A percentile compares a stretch with the other conserved stretches of the same genome.
Evolutionary conservation across 2,797 vertebrate genomes (phyloP).

Genomic region (Tenualosa ilisha): DNA sequence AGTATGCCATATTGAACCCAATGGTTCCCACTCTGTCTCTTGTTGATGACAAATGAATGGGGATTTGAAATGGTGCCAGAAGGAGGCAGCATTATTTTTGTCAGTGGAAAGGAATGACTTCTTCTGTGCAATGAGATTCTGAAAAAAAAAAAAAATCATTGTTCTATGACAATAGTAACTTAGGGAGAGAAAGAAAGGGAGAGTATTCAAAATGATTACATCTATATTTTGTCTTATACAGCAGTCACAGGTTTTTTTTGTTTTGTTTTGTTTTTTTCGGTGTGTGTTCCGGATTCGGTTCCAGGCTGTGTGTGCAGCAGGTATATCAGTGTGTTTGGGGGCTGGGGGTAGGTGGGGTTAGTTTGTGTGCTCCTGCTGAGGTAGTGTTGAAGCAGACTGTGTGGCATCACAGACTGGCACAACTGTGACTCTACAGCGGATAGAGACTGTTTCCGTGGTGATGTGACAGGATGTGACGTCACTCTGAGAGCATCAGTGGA

Average conservation of each 20-base stretch:
- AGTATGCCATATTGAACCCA: not conserved
- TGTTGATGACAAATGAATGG: not conserved
- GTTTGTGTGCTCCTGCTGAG: not conserved
- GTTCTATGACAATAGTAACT: not conserved
- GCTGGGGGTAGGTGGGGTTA: not conserved
- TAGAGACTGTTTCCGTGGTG: not conserved
- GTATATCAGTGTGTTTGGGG: not conserved
- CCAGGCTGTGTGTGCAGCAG: not conserved
- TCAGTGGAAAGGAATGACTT: not conserved
- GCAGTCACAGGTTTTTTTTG: not conserved
- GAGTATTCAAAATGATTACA: not conserved
- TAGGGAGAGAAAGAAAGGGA: not conserved
- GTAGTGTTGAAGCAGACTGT: not conserved
- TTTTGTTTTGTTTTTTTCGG: no score
- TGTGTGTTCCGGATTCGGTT: no score
- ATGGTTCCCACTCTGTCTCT: not conserved
- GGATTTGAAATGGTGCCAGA: not conserved
- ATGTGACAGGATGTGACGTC: slow-evolving; percentile 9
- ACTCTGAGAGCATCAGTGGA: not conserved
- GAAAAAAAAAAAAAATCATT: not conserved
- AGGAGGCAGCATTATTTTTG: not conserved
- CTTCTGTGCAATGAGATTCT: not conserved
- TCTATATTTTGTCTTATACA: not conserved
- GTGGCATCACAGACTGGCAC: not conserved
- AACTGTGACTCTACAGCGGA: not conserved